phyloP scores from a whole-genome alignment of 2,888 invertebrate species.

The Parasteatoda lunata region DNA sequence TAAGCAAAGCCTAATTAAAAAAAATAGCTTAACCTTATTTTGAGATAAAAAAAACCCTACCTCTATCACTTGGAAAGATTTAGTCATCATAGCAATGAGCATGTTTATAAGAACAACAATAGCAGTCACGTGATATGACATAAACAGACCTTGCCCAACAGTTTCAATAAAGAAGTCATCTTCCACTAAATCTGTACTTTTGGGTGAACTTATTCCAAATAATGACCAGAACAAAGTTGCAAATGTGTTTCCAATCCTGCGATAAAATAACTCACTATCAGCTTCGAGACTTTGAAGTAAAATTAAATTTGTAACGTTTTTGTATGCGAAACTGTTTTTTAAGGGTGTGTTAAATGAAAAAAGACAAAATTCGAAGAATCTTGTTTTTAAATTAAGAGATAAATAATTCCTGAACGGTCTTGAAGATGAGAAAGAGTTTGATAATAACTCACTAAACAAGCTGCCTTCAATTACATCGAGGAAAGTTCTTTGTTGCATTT shows the following conservation, averaged over 20 bases:
- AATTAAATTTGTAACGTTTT: too few species aligned
- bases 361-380: too few species aligned
- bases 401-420: too few species aligned
- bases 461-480: too few species aligned
- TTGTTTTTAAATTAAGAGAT: too few species aligned
- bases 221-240: slow-evolving; percentile 76
- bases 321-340: too few species aligned
- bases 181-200: slow-evolving; percentile 74
- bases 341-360: too few species aligned
- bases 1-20: too few species aligned
- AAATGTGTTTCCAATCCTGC: slow-evolving; percentile 75
- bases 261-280: slow-evolving; percentile 53
- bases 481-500: too few species aligned
- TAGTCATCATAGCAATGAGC: slow-evolving; percentile 76
- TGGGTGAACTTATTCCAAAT: slow-evolving; percentile 75
- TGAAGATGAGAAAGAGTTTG: too few species aligned
- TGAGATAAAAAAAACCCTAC: slow-evolving; percentile 68
- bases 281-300: not conserved
- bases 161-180: slow-evolving; percentile 75
- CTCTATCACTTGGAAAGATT: slow-evolving; percentile 75
- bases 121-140: slow-evolving; percentile 76
- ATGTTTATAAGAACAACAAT: slow-evolving; percentile 75
- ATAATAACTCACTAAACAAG: too few species aligned
- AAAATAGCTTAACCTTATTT: too few species aligned
- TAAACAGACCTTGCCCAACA: slow-evolving; percentile 76